phyloP scores from a whole-genome alignment of 2,113 vertebrate species.

The Aleadryas rufinucha region DNA sequence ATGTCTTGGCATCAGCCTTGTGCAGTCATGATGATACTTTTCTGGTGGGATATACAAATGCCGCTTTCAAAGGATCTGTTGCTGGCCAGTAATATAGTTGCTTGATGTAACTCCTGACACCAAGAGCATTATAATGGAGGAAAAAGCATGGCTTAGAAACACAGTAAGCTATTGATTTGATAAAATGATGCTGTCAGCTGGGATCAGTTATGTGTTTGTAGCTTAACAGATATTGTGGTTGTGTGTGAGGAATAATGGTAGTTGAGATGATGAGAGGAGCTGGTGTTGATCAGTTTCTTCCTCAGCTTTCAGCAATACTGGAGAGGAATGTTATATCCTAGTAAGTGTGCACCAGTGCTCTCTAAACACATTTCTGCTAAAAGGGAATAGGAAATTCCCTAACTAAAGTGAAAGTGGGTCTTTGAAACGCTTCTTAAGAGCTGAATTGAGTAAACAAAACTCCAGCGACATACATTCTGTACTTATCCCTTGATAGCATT shows the following conservation, averaged over 20 bases:
- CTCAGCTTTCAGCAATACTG: neutral
- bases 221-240: neutral
- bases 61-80: neutral
- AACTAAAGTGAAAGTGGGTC: neutral
- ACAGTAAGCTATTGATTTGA: neutral
- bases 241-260: neutral
- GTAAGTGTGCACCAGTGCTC: neutral
- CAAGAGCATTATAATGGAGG: neutral
- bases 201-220: neutral
- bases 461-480: neutral
- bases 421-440: neutral
- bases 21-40: neutral
- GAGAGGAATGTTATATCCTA: neutral
- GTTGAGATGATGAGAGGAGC: neutral
- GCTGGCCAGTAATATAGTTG: neutral
- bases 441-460: neutral
- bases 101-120: constrained; percentile 23
- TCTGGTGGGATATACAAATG: neutral
- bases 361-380: neutral
- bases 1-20: neutral
- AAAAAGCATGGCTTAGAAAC: neutral
- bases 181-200: neutral
- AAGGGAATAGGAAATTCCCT: neutral
- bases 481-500: neutral
- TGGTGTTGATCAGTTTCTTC: neutral